Conservation (phyloP, 1,140 invertebrate genomes). For the Drosophila sp. region DNA sequence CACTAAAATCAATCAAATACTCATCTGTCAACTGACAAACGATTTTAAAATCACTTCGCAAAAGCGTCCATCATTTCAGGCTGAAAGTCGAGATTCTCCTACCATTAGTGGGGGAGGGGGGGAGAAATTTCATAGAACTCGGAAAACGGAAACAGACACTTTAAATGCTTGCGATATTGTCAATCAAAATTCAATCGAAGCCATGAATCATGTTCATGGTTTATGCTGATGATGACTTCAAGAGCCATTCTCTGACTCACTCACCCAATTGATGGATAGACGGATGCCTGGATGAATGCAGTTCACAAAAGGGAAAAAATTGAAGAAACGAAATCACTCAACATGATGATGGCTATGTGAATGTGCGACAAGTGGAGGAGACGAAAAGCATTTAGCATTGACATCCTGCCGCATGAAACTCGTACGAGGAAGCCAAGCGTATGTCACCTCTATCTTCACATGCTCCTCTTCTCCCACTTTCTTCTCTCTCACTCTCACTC, state of each 20-base stretch:
- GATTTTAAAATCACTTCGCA: constrained; percentile 76
- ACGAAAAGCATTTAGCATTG: constrained; percentile 69
- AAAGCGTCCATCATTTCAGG: constrained; percentile 35
- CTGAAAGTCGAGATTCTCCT: constrained; percentile 33
- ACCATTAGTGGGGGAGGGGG: background rate
- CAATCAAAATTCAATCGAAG: constrained; percentile 83
- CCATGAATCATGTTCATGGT: constrained; percentile 69
- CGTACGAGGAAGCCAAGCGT: constrained; percentile 34
- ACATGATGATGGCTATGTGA: constrained; percentile 45
- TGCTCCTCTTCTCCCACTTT: background rate
- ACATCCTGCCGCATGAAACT: constrained; percentile 44
- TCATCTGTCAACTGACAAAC: constrained; percentile 80
- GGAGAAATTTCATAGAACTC: constrained; percentile 52
- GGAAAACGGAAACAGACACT: constrained; percentile 81
- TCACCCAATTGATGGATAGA: constrained; percentile 60
- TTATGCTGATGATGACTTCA: constrained; percentile 67
- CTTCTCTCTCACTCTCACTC: background rate
- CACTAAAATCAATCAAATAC: constrained; percentile 73
- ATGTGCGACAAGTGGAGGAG: constrained; percentile 54
- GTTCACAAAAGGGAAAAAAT: constrained; percentile 41
- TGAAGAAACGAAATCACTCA: constrained; percentile 68
- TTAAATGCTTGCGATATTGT: constrained; percentile 83
- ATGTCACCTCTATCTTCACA: constrained; percentile 37
- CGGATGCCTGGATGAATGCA: constrained; percentile 35
- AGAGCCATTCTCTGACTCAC: constrained; percentile 43